Percentiles rank a stretch among this genome's conserved stretches.
Conservation (phyloP, 1,140 invertebrate genomes). For the Eueides isabella region DNA sequence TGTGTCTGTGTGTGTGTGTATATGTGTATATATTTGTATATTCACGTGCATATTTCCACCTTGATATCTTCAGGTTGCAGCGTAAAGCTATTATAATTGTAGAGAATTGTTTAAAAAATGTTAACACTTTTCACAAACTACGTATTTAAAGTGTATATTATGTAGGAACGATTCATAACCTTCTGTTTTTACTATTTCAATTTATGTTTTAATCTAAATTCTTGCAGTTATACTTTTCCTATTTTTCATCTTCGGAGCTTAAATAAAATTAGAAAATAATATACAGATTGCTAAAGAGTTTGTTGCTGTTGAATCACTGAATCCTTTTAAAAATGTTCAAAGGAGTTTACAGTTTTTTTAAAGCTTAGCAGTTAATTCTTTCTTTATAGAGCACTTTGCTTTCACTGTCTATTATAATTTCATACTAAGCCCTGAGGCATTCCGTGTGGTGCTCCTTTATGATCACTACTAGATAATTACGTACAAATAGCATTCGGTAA, state of each 20-base stretch:
- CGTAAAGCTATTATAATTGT: no score
- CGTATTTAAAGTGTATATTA: not conserved
- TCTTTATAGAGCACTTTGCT: slow-evolving; percentile 56
- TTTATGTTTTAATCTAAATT: slow-evolving; percentile 6
- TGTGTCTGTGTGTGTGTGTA: no score
- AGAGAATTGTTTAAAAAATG: no score
- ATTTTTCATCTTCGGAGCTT: slow-evolving; percentile 10
- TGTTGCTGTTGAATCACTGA: slow-evolving; percentile 43
- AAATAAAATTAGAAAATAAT: slow-evolving; percentile 20
- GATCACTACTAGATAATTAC: slow-evolving; percentile 39
- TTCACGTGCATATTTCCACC: no score
- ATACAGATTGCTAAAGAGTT: slow-evolving; percentile 22
- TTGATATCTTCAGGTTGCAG: no score
- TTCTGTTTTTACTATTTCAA: not conserved
- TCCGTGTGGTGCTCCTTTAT: slow-evolving; percentile 51
- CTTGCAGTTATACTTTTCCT: slow-evolving; percentile 1
- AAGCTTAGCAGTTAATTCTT: slow-evolving; percentile 63
- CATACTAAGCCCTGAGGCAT: slow-evolving; percentile 42
- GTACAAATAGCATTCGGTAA: slow-evolving; percentile 30
- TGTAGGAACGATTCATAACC: not conserved
- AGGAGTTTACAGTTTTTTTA: slow-evolving; percentile 68
- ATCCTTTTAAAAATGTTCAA: slow-evolving; percentile 61
- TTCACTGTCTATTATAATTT: slow-evolving; percentile 49
- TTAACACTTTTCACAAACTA: no score
- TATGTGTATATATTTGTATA: no score